phyloP scores from a whole-genome alignment of 2,113 vertebrate species.

The Panthera tigris region DNA sequence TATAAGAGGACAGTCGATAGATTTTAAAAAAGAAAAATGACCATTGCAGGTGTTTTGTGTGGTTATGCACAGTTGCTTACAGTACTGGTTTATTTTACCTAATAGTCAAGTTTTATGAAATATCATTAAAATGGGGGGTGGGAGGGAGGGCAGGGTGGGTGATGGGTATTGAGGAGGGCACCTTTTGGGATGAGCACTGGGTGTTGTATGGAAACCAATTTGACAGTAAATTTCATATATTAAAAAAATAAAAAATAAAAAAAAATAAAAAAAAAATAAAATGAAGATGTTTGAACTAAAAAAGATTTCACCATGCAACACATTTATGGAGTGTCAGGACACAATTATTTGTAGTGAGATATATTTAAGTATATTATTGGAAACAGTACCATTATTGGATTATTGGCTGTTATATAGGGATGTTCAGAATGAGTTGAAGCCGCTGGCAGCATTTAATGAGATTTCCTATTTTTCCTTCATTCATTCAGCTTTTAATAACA shows the following conservation, averaged over 20 bases:
- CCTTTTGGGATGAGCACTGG: no score
- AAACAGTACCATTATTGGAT: constrained; percentile 76
- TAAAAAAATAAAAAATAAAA: no score
- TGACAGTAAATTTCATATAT: no score
- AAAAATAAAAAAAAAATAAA: no score
- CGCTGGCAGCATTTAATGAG: constrained; percentile 79
- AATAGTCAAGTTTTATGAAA: constrained; percentile 31
- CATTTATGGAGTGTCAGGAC: constrained; percentile 27
- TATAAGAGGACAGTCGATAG: background rate
- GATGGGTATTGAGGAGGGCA: no score
- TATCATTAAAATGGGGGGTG: constrained; percentile 14
- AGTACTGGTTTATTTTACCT: background rate
- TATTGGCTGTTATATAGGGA: constrained; percentile 62
- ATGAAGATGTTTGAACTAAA: constrained; percentile 18
- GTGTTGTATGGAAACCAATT: no score
- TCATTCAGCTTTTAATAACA: constrained; percentile 71
- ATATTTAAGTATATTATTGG: constrained; percentile 76
- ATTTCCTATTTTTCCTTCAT: constrained; percentile 75
- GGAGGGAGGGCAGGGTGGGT: no score
- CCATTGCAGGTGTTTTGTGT: background rate
- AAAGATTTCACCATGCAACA: constrained; percentile 3
- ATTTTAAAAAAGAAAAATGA: background rate
- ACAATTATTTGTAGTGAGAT: constrained; percentile 67
- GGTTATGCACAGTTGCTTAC: background rate
- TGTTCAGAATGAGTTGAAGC: constrained; percentile 74